Evolutionary conservation across 2,113 vertebrate genomes (phyloP).

Genomic region (Lanius collurio): DNA sequence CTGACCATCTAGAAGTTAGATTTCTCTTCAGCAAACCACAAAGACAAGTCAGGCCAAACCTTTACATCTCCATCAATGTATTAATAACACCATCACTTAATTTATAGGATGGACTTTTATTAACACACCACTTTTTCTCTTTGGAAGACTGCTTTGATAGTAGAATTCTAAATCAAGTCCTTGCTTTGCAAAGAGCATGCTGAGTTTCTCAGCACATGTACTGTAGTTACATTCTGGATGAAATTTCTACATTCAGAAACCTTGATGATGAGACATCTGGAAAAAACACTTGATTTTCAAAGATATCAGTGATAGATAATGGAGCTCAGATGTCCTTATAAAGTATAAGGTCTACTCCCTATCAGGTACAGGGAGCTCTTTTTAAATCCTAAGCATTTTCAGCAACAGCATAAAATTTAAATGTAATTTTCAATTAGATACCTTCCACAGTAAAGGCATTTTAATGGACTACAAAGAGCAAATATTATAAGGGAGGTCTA

Average conservation of each 20-base stretch:
- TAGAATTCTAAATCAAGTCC: not conserved
- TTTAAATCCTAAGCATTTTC: not conserved
- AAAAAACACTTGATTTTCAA: not conserved
- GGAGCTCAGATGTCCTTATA: not conserved
- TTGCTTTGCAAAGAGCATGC: not conserved
- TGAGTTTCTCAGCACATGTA: not conserved
- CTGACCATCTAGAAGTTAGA: not conserved
- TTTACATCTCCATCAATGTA: not conserved
- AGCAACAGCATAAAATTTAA: not conserved
- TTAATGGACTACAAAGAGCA: not conserved
- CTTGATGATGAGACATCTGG: not conserved
- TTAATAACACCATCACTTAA: slow-evolving; percentile 3
- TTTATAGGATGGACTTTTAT: not conserved
- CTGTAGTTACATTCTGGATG: not conserved
- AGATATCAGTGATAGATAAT: not conserved
- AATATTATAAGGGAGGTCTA: not conserved
- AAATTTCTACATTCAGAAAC: not conserved
- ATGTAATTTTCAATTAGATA: not conserved
- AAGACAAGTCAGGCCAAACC: not conserved
- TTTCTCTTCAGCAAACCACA: not conserved
- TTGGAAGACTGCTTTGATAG: not conserved
- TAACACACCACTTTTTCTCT: not conserved
- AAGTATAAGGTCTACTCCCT: not conserved
- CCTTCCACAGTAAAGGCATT: not conserved
- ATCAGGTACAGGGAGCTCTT: not conserved